Conservation (phyloP, 2,888 invertebrate species). For the Oeneis ivallda region DNA sequence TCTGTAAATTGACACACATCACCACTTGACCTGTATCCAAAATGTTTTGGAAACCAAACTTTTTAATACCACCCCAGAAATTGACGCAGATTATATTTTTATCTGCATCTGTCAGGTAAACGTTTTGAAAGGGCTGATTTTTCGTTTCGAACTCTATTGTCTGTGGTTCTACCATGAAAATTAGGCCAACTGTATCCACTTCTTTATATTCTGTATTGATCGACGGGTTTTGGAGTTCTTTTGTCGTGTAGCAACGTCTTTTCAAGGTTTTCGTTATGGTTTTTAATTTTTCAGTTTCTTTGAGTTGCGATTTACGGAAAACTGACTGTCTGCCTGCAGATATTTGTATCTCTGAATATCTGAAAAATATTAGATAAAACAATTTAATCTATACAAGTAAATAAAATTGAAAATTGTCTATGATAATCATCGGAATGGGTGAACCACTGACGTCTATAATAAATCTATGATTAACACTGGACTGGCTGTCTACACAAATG, state of each 20-base stretch:
- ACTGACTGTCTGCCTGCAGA: slow-evolving; percentile 77
- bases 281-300: slow-evolving; percentile 47
- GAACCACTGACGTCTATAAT: too few species aligned
- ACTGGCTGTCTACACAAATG: too few species aligned
- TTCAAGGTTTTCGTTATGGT: slow-evolving; percentile 44
- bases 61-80: slow-evolving; percentile 79
- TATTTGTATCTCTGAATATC: slow-evolving; percentile 79
- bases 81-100: slow-evolving; percentile 78
- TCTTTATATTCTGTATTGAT: slow-evolving; percentile 81
- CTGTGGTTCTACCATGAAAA: slow-evolving; percentile 80
- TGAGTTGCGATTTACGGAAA: slow-evolving; percentile 60
- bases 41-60: slow-evolving; percentile 78
- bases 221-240: slow-evolving; percentile 61
- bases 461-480: too few species aligned
- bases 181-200: slow-evolving; percentile 87
- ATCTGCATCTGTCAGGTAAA: slow-evolving; percentile 81
- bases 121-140: slow-evolving; percentile 74
- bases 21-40: slow-evolving; percentile 81
- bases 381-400: too few species aligned
- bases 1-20: slow-evolving; percentile 84
- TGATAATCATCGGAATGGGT: too few species aligned
- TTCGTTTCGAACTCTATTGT: slow-evolving; percentile 62
- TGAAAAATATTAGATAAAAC: slow-evolving; percentile 50
- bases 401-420: too few species aligned
- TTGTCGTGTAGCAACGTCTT: slow-evolving; percentile 72